Conservation (phyloP, 1,140 invertebrate species). For the Andricus grossulariae region DNA sequence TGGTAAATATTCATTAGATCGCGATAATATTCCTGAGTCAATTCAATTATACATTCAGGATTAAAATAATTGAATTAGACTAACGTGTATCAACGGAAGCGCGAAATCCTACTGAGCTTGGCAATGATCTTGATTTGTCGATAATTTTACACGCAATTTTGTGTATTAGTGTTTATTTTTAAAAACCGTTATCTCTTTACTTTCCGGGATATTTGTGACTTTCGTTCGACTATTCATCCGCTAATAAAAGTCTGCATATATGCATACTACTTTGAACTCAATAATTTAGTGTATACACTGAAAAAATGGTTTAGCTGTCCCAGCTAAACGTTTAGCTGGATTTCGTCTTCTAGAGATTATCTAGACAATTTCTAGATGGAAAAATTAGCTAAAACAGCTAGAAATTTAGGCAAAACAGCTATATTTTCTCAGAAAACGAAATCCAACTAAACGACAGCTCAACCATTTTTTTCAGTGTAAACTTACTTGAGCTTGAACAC, state of each 20-base stretch:
- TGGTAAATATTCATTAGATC: neutral
- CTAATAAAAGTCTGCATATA: slow-evolving; percentile 1
- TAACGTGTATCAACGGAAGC: neutral
- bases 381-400: no score
- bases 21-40: neutral
- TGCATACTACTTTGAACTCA: no score
- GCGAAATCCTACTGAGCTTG: neutral
- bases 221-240: slow-evolving; percentile 7
- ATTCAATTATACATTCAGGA: neutral
- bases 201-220: slow-evolving; percentile 27
- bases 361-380: no score
- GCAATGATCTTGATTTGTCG: slow-evolving; percentile 3
- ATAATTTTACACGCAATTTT: neutral
- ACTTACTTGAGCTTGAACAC: no score
- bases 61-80: slow-evolving; percentile 1
- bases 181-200: slow-evolving; percentile 13
- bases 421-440: no score
- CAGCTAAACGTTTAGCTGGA: no score
- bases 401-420: no score
- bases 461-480: no score
- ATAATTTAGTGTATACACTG: no score
- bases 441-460: no score
- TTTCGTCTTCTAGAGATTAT: no score
- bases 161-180: neutral
- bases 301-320: no score